Evolutionary conservation across 2,888 invertebrate species (phyloP), one percentile per base, ranked within the genome.

Genomic region (Hipparchia semele): DNA sequence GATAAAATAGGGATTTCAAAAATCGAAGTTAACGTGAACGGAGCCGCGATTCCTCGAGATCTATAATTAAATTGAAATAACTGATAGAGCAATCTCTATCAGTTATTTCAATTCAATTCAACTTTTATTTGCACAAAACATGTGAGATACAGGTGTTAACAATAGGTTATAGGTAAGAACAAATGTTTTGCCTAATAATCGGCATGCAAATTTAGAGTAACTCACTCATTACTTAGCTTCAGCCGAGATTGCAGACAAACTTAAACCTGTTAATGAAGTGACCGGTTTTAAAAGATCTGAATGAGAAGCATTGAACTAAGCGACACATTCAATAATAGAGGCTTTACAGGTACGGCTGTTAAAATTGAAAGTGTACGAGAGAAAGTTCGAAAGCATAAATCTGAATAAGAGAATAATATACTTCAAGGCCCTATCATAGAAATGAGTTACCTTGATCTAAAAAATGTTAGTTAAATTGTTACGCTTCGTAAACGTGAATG

Each of bases 331-430:
- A 72, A 70, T 72, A 73, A 71, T 62, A 70, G 61, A 62, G 67
- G 45, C 56, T 51, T 33, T 13, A 33, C 23, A 53, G 13, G 33
- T 23, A 72, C 68, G 62, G 60, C 65, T 71, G 68, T 8, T 68
- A 70, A 62, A 70, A 77, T 72, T 73, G 77, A 77, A 77, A 77
- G 76, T 73, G 68, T 64, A 68, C 60, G 53, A 68, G 77, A 73
- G 76, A 78, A 76, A 76, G 76, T 76, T 74, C 58, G 72, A 72
- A 68, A 76, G 72, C 75, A 70, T 59, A 56, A 54, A 51, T 13
- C 58, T 64, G 23, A 70, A 66, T 53, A 61, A 23, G 3, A 39
- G 39, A 62, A 46, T 46, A 33, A 58, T 49, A 39, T 4, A 59
- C 56, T 49, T 46, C 53, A 61, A 68, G 59, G 59, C 49, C 61